Base-by-base conservation (phyloP, 2,888 invertebrate species). In the Epistrophe grossulariae region DNA sequence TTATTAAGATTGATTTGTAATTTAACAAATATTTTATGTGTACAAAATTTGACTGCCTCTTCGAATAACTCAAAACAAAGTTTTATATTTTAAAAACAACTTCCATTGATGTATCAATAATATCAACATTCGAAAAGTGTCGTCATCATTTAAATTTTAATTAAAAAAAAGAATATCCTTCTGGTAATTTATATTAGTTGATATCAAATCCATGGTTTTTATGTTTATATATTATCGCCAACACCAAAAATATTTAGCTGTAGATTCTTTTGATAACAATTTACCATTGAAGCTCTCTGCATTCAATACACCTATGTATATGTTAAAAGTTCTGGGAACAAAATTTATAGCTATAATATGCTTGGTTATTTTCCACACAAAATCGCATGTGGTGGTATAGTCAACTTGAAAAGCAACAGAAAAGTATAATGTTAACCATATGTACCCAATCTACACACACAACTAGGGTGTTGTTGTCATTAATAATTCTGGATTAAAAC, bases 211-310 rank as follows among this genome's bases (percentile, higher is more conserved):
- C 24, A 24, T 24, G 24, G 24, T 24, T 24, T 1, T 24, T 24
- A 3, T 24, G 24, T 24, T 24, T 24, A 24, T 24, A 24, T 24
- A 24, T 24, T 24, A 24, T 24, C 24, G 24, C 24, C 24, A 24
- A 24, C 24, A 24, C 24, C 24, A 24, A 24, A 24, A 1, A 24
- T 24, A 24, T 24, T 6, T 55, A 28, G 4, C 19, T 15, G 28
- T n/a, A 55, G 55, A 55, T 55, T 15, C 9, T n/a, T 52, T 24
- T 8, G 52, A 52, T 52, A 52, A 31, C 28, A 55, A 55, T 55
- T 2, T 19, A 1, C 24, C 13, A 52, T 8, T 28, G 24, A 24
- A 28, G 8, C 24, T 52, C 13, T 11, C 24, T 7, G 8, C 13
- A 24, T 24, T 52, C 13, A 19, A 24, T 55, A 24, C 3, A 24